Evolutionary conservation across 2,888 invertebrate species (phyloP), one percentile per base, ranked within the genome.

Genomic region (Epiblema foenella): DNA sequence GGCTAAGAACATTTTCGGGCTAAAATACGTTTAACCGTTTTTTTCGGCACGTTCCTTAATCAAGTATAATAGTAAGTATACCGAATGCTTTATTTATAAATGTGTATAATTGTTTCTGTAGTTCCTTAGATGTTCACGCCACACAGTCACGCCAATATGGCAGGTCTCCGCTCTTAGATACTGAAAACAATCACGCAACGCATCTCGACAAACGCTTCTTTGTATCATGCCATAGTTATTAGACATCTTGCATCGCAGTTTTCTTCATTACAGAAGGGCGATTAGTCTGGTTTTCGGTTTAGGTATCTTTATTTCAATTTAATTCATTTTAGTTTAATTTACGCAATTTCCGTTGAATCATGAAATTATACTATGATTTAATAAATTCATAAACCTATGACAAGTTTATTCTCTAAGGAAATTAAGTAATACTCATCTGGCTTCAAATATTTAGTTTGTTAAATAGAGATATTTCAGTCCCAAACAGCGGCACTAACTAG

Each of bases 381-480:
- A n/a, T n/a, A n/a, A n/a, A 18, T 11, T 18, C 51, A 18, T 51
- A 51, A 51, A 51, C 17, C 11, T 2, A 18, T 20, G 11, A 17
- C 8, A 18, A 18, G 17, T 5, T 42, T 42, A 42, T 42, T 15
- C 15, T 42, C 42, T 42, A n/a, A 15, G 15, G 42, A 42, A 42
- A 42, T 42, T 39, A 0, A 42, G 15, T 42, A 15, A 42, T 42
- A 12, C 42, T 15, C 39, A 12, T 42, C 15, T n/a, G n/a, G n/a
- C 4, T 12, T 7, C 37, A 15, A 33, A 37, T 37, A 17, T 58
- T 58, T 11, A 18, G 17, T n/a, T 11, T 20, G 54, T 54, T 12
- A 33, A 60, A 60, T 60, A 62, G 17, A 62, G 18, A 33, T 8
- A 49, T 51, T 51, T 29, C n/a, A 18, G 17, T 33, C 9, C n/a